phyloP scores from a whole-genome alignment of 2,113 vertebrate species.

The Oncorhynchus nerka region DNA sequence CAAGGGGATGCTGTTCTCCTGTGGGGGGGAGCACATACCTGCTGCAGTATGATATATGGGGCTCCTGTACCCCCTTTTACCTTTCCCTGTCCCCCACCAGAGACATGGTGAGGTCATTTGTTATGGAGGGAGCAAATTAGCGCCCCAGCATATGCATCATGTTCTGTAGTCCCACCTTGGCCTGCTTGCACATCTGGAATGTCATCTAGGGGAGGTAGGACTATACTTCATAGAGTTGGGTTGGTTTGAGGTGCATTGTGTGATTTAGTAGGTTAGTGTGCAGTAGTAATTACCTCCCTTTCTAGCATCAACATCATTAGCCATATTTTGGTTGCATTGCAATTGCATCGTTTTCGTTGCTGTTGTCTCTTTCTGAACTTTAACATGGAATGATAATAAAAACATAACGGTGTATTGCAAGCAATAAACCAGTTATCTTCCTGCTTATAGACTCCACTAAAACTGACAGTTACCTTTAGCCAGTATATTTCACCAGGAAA shows the following conservation, averaged over 20 bases:
- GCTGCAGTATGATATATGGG: slow-evolving; percentile 62
- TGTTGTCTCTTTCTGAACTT: no score
- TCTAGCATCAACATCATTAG: no score
- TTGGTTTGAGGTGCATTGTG: neutral
- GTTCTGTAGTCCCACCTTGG: slow-evolving; percentile 49
- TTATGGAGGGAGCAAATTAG: slow-evolving; percentile 44
- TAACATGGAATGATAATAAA: no score
- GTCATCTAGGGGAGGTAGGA: slow-evolving; percentile 36
- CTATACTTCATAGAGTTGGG: slow-evolving; percentile 35
- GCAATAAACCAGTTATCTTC: no score
- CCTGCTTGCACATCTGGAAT: slow-evolving; percentile 47
- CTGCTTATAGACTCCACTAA: no score
- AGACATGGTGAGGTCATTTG: slow-evolving; percentile 65
- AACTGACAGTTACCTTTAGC: no score
- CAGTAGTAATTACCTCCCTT: no score
- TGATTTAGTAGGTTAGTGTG: no score
- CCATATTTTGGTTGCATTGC: no score
- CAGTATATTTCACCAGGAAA: no score
- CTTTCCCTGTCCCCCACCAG: slow-evolving; percentile 17
- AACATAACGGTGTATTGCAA: no score
- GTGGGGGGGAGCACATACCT: slow-evolving; percentile 38
- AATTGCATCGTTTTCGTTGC: no score
- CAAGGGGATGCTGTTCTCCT: slow-evolving; percentile 32
- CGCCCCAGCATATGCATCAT: slow-evolving; percentile 60
- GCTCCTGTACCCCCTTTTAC: slow-evolving; percentile 44